Evolutionary conservation across 2,888 invertebrate species (phyloP), one percentile per base, ranked within the genome.

Genomic region (Andrena chrysosceles): DNA sequence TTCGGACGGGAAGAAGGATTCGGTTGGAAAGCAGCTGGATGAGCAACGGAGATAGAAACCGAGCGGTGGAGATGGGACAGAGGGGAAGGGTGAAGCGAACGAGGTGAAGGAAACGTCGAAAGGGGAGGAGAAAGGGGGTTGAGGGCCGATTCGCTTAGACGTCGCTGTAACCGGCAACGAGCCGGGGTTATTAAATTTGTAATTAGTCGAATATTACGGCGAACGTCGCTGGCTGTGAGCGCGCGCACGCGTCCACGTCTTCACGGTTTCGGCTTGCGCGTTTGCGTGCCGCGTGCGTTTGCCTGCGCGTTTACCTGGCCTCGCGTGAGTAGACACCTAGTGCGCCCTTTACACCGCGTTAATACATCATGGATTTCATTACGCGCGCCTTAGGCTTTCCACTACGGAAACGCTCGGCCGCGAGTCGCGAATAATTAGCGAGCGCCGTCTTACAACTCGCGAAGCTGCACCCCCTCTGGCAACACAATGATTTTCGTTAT

Each of bases 151-250:
- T 90, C 85, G 86, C 86, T 87, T 87, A 89, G 90, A 89, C 88
- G 84, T 88, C 76, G 91, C 88, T 91, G 91, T 92, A 92, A 90
- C 90, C 89, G 84, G 87, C 89, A 86, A 89, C 90, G 90, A 90
- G 89, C 84, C 77, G 69, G 87, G 90, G 91, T 91, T 93, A 93
- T 92, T 93, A 93, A 93, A 92, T 93, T 92, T 90, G 91, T 92
- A 93, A 93, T 93, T 93, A 93, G 91, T 91, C 88, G 93, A 93
- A 91, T 92, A 93, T 92, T 92, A 91, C 89, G 89, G 80, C 79
- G 84, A 88, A 85, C 81, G 86, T 85, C 84, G 82, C 81, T 84
- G 76, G 82, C 81, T 84, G 78, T 1, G 56, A 26, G 56, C 26
- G 23, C 48, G 49, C 64, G 74, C 33, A 49, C 62, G 33, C 31